Base-by-base conservation (phyloP, 53 echinoderm and acorn worm species). In the Antedon mediterranea region DNA sequence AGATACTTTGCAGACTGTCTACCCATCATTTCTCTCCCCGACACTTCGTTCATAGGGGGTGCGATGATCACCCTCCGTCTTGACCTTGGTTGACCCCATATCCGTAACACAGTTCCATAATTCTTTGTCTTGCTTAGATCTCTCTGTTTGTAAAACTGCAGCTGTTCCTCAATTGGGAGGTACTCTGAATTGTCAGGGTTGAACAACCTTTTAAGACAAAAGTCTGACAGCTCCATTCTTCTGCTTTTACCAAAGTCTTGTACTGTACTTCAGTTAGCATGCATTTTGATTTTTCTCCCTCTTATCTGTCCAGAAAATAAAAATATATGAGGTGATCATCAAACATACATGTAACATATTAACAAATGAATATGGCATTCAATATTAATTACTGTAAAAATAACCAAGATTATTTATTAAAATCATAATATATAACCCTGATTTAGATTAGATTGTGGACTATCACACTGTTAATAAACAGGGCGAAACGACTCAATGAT, bases 131-230 rank as follows among this genome's bases (percentile, higher is more conserved):
- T 79, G 32, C 81, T 71, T 44, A 95, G 82, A 42, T 95, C 88
- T 20, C 91, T 81, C 30, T 83, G 78, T 78, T 91, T 95, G 84
- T 95, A 95, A 74, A 83, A 77, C 76, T 94, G 87, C 0, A 94
- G 28, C 43, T 94, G 95, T 11, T 94, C 95, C 43, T 91, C 87
- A 44, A 94, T 85, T 0, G 95, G 95, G 0, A 94, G 82, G 82
- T 87, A 91, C 43, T 89, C 89, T 14, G 82, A 82, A 81, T 85
- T 89, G 27, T 87, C 84, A 9, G 91, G 95, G 77, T 91, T 89
- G 81, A 91, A 94, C 28, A 94, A 85, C 76, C 91, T 43, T 31
- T 71, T 75, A 2, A 94, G 83, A 74, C 95, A 90, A 83, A 86
- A 94, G 84, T 94, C 95, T 30, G 86, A 83, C 81, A 88, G 88